These are phyloP conservation scores for Oncorhynchus mykiss DNA, from an alignment of 2,113 vertebrate species.

Conservation along the genomic window DNA sequence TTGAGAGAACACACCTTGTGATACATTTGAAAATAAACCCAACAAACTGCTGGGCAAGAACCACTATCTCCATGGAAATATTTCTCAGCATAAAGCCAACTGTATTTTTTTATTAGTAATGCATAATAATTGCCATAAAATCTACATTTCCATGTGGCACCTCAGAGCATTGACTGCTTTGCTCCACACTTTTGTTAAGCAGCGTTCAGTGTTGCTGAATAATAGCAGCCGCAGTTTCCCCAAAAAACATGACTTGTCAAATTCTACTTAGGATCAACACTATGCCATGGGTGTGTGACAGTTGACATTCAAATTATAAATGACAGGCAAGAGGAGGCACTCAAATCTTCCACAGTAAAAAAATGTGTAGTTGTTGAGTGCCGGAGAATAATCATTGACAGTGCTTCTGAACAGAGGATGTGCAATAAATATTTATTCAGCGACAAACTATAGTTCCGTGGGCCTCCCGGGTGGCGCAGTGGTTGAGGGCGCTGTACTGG, in stretches of 20 bases:
- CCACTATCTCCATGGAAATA: constrained; percentile 47
- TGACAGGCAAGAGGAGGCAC: constrained; percentile 30
- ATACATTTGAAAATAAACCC: neutral
- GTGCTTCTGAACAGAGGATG: constrained; percentile 9
- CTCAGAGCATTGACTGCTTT: constrained; percentile 8
- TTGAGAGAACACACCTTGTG: constrained; percentile 29
- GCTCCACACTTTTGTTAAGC: constrained; percentile 33
- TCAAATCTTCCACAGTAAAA: constrained; percentile 55
- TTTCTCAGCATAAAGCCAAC: constrained; percentile 31
- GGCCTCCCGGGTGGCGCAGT: too few species aligned
- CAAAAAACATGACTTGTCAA: constrained; percentile 29
- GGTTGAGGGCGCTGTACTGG: too few species aligned
- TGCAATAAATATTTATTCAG: constrained; percentile 30
- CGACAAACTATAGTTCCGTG: constrained; percentile 11
- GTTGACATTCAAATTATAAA: constrained; percentile 47
- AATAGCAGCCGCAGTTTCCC: constrained; percentile 8
- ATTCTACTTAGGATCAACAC: constrained; percentile 31
- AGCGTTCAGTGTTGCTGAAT: neutral
- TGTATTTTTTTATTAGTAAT: constrained; percentile 34
- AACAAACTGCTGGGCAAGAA: constrained; percentile 48
- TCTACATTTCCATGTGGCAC: constrained; percentile 21
- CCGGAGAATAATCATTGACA: constrained; percentile 42
- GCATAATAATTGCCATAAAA: constrained; percentile 28
- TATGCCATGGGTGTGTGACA: constrained; percentile 15
- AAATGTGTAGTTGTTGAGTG: constrained; percentile 50